Percentiles rank a stretch among this genome's conserved stretches.
Conservation (phyloP, 2,888 invertebrate genomes). For the Pterostichus niger region DNA sequence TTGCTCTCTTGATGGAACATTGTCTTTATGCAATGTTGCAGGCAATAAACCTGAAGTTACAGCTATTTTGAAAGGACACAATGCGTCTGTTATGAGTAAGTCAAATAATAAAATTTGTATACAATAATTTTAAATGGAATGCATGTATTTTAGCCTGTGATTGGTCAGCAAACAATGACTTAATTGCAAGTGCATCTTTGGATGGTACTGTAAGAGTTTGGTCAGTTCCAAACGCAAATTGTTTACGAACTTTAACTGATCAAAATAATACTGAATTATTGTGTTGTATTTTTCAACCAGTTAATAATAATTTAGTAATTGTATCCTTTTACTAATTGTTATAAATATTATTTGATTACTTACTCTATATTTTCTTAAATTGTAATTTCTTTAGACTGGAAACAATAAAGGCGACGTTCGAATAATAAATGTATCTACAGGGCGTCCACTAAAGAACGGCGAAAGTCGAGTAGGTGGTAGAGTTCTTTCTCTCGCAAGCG, state of each 20-base stretch:
- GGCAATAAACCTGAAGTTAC: constrained; percentile 86
- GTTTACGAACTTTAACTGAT: constrained; percentile 83
- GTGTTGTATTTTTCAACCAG: constrained; percentile 89
- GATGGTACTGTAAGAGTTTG: constrained; percentile 88
- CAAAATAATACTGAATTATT: constrained; percentile 82
- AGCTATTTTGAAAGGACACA: constrained; percentile 87
- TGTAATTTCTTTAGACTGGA: constrained; percentile 79
- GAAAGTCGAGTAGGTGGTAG: constrained; percentile 81
- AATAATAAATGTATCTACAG: constrained; percentile 91
- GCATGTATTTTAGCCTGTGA: constrained; percentile 82
- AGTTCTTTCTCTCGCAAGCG: constrained; percentile 86
- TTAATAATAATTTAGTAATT: constrained; percentile 92
- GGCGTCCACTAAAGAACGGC: constrained; percentile 85
- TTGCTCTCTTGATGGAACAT: constrained; percentile 87
- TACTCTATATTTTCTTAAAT: constrained; percentile 43
- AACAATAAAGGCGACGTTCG: constrained; percentile 87
- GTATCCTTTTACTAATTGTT: constrained; percentile 82
- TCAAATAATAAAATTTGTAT: constrained; percentile 47
- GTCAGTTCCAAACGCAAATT: constrained; percentile 79
- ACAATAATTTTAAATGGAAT: background rate
- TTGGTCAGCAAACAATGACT: constrained; percentile 92
- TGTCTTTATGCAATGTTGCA: constrained; percentile 89
- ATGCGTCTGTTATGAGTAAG: constrained; percentile 85
- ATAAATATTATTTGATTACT: background rate
- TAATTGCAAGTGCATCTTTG: constrained; percentile 87